Conservation (phyloP, 1,140 invertebrate genomes). For the Cydia fagiglandana region DNA sequence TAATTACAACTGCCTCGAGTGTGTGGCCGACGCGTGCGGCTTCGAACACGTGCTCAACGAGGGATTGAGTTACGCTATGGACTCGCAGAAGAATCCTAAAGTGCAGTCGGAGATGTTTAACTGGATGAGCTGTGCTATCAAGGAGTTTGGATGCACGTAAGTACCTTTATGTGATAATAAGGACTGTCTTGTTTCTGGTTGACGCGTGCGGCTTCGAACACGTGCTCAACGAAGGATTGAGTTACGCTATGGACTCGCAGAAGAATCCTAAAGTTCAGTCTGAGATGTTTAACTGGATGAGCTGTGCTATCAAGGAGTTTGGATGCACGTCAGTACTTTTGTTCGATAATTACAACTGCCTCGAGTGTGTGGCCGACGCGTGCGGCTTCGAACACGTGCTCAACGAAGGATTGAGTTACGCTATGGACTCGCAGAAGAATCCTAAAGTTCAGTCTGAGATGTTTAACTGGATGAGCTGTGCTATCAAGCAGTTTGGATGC, state of each 20-base stretch:
- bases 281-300: conserved; percentile 90
- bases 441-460: conserved; percentile 94
- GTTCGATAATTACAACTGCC: conserved; percentile 26
- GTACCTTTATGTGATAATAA: too few relatives aligned
- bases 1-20: conserved; percentile 17
- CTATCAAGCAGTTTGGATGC: conserved; percentile 94
- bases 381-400: conserved; percentile 88
- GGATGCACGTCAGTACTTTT: conserved; percentile 79
- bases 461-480: conserved; percentile 87
- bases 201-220: conserved; percentile 89
- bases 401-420: conserved; percentile 84
- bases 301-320: conserved; percentile 90
- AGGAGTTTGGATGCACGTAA: conserved; percentile 97
- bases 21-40: conserved; percentile 86
- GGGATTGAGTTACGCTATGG: conserved; percentile 87
- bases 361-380: conserved; percentile 83
- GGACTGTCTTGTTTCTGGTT: too few relatives aligned
- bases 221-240: conserved; percentile 85
- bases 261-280: conserved; percentile 96
- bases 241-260: conserved; percentile 88
- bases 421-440: conserved; percentile 91
- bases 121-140: conserved; percentile 88
- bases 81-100: conserved; percentile 93
- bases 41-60: conserved; percentile 87
- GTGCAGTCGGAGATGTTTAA: conserved; percentile 91